A percentile compares a stretch with the other conserved stretches of the same genome.
phyloP scores from a whole-genome alignment of 2,113 vertebrate species.

The Brienomyrus brachyistius region DNA sequence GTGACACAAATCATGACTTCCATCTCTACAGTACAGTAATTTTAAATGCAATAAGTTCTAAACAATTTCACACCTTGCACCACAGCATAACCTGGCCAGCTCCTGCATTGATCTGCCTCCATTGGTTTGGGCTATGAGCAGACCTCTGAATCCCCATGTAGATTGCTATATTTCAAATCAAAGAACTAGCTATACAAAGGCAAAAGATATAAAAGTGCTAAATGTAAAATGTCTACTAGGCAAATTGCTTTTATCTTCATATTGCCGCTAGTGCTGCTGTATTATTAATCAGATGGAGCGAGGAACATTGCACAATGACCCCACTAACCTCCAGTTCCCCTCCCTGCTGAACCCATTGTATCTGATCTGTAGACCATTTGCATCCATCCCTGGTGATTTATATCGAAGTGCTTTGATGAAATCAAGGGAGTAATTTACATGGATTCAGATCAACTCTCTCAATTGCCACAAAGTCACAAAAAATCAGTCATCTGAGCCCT shows the following conservation, averaged over 20 bases:
- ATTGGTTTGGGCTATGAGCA: background rate
- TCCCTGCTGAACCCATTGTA: slow-evolving; percentile 5
- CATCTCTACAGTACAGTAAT: background rate
- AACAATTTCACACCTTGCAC: background rate
- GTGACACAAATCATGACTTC: background rate
- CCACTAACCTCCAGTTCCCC: background rate
- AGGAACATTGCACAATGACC: slow-evolving; percentile 23
- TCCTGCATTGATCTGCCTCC: background rate
- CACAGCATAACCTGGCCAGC: background rate
- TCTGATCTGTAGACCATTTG: slow-evolving; percentile 55
- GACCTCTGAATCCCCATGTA: background rate
- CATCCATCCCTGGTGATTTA: slow-evolving; percentile 51
- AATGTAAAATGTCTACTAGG: background rate
- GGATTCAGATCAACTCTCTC: slow-evolving; percentile 35
- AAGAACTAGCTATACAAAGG: background rate
- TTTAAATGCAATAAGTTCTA: background rate
- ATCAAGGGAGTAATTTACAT: slow-evolving; percentile 41
- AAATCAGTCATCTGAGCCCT: slow-evolving; percentile 22
- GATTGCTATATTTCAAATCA: background rate
- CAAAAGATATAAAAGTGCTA: background rate
- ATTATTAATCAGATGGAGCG: background rate
- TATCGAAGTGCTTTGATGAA: slow-evolving; percentile 52
- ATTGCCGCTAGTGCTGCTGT: background rate
- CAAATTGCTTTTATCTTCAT: background rate
- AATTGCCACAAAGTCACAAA: slow-evolving; percentile 39